Percentiles rank a stretch among this genome's conserved stretches.
Conservation (phyloP, 2,113 vertebrate genomes). For the Mesocricetus auratus region DNA sequence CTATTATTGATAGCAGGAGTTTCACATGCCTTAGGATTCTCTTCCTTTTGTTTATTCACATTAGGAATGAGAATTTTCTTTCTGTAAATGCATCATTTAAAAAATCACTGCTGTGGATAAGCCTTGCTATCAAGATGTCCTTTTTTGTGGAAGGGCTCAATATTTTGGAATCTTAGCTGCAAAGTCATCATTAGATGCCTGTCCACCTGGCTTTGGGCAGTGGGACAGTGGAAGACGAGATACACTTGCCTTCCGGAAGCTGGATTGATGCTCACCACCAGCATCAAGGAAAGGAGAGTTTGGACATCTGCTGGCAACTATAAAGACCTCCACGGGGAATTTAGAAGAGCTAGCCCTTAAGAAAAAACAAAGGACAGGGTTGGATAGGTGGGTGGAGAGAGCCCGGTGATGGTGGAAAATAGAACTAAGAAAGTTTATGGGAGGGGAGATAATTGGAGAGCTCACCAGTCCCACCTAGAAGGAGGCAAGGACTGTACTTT, state of each 20-base stretch:
- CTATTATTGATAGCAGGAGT: constrained; percentile 6
- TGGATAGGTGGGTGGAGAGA: neutral
- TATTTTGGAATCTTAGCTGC: neutral
- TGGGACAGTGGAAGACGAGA: neutral
- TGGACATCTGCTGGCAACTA: neutral
- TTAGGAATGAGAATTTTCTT: neutral
- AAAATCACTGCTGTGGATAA: neutral
- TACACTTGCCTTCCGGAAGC: neutral
- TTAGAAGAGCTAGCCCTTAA: neutral
- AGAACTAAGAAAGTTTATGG: neutral
- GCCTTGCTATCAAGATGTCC: neutral
- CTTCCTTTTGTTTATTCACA: constrained; percentile 21
- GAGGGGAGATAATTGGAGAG: neutral
- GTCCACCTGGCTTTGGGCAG: no score
- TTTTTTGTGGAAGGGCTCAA: neutral
- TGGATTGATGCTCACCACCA: neutral
- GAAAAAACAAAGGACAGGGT: constrained; percentile 4
- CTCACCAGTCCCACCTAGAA: neutral
- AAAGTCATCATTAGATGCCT: neutral
- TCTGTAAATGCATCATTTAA: neutral
- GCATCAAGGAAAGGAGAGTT: neutral
- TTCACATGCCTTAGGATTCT: neutral
- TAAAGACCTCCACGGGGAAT: neutral
- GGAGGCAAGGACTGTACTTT: no score
- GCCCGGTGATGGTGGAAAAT: neutral